phyloP scores from a whole-genome alignment of 2,888 invertebrate genomes.

The Choristoneura rosaceana region DNA sequence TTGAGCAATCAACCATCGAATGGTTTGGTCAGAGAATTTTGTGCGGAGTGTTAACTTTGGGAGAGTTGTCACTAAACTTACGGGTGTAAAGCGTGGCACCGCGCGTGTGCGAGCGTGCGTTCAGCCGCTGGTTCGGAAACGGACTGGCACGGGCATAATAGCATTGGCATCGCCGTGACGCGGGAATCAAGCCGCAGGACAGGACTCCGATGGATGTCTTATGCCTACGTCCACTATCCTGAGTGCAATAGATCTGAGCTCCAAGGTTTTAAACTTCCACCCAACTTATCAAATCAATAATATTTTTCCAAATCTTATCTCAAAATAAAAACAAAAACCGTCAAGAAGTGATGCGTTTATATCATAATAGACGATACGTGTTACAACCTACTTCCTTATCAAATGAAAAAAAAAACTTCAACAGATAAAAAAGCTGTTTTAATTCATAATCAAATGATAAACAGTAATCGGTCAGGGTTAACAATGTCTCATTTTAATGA shows the following conservation, averaged over 20 bases:
- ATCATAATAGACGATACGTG: too few species aligned
- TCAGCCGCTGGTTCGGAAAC: conserved; percentile 62
- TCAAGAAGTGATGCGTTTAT: too few species aligned
- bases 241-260: neutral
- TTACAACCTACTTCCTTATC: neutral
- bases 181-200: conserved; percentile 36
- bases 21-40: conserved; percentile 24
- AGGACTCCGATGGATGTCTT: conserved; percentile 19
- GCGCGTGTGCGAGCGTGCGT: conserved; percentile 63
- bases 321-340: neutral
- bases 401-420: neutral
- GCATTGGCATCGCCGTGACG: conserved; percentile 17
- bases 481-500: neutral
- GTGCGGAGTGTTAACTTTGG: conserved; percentile 59
- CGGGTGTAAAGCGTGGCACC: conserved; percentile 54
- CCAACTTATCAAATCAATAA: neutral
- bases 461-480: neutral
- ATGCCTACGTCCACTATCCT: neutral
- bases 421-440: neutral
- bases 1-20: conserved; percentile 34
- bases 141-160: conserved; percentile 54
- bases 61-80: conserved; percentile 75
- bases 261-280: neutral
- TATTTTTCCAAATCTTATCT: neutral
- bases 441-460: neutral